A percentile compares a stretch with the other conserved stretches of the same genome.
Evolutionary conservation across 2,797 vertebrate genomes (phyloP).

Genomic region (Philypnodon macrostomus): DNA sequence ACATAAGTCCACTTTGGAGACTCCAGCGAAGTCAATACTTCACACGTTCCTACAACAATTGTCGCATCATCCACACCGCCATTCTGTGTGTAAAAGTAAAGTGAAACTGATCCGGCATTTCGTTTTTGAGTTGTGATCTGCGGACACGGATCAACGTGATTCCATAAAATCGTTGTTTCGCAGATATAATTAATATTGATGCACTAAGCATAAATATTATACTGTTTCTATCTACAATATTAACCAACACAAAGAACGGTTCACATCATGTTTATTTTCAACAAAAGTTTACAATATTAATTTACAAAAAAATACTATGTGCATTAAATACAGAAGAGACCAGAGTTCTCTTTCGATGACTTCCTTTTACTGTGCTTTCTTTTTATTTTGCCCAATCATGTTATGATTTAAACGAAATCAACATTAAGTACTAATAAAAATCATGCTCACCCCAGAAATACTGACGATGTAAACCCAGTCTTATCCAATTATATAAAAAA

Average conservation of each 20-base stretch:
- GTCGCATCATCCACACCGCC: too few relatives aligned
- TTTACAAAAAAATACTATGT: constrained; percentile 78
- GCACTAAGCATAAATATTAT: background rate
- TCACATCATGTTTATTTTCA: constrained; percentile 62
- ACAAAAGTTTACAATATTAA: constrained; percentile 71
- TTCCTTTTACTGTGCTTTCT: constrained; percentile 26
- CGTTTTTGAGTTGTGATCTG: too few relatives aligned
- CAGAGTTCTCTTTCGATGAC: constrained; percentile 38
- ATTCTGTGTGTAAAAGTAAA: too few relatives aligned
- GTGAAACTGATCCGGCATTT: too few relatives aligned
- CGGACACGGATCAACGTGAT: too few relatives aligned
- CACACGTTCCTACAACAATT: too few relatives aligned
- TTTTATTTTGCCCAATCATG: constrained; percentile 18
- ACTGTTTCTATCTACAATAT: background rate
- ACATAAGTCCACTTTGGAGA: too few relatives aligned
- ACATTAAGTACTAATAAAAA: constrained; percentile 34
- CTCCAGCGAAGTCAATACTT: too few relatives aligned
- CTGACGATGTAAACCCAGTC: constrained; percentile 42
- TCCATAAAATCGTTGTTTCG: too few relatives aligned
- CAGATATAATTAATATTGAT: too few relatives aligned
- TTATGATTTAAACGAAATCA: constrained; percentile 32
- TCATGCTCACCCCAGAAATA: constrained; percentile 47
- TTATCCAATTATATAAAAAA: constrained; percentile 41
- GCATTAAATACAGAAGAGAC: constrained; percentile 79
- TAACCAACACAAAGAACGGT: background rate